These are phyloP conservation scores for Brachyptera putata DNA, from an alignment of 2,888 invertebrate species.

Conservation along the genomic window DNA sequence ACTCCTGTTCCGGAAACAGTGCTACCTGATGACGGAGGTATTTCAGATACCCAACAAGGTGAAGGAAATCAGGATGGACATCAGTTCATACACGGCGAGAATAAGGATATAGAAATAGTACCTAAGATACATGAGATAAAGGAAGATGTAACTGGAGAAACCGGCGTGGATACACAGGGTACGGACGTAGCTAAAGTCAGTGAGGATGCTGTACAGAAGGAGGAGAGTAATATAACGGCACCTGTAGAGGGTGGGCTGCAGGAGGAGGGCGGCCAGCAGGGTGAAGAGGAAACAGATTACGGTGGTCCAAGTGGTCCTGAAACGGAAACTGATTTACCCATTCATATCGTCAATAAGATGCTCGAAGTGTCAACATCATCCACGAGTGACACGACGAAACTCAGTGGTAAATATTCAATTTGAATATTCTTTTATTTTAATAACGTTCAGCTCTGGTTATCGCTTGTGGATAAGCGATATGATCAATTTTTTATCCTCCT, in stretches of 20 bases:
- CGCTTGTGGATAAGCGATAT: too few relatives aligned
- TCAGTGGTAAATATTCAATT: too few relatives aligned
- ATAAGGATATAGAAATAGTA: not conserved
- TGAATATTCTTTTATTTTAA: too few relatives aligned
- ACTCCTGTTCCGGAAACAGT: slow-evolving; percentile 2
- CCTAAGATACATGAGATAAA: not conserved
- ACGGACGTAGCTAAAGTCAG: not conserved
- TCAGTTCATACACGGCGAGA: not conserved
- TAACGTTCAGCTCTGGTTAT: too few relatives aligned
- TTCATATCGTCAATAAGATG: too few relatives aligned
- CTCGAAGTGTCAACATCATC: too few relatives aligned
- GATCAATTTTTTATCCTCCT: too few relatives aligned
- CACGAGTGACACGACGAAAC: too few relatives aligned
- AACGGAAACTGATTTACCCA: not conserved
- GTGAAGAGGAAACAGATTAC: not conserved
- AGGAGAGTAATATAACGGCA: not conserved
- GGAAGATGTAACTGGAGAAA: not conserved
- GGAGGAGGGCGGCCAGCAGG: not conserved
- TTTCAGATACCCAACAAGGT: not conserved
- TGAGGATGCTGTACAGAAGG: not conserved
- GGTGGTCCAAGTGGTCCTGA: not conserved
- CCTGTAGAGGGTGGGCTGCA: not conserved
- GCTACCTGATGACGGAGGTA: not conserved
- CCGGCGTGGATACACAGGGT: not conserved
- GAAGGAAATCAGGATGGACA: too few relatives aligned